phyloP scores from a whole-genome alignment of 2,113 vertebrate species.

The Melanerpes aurifrons region DNA sequence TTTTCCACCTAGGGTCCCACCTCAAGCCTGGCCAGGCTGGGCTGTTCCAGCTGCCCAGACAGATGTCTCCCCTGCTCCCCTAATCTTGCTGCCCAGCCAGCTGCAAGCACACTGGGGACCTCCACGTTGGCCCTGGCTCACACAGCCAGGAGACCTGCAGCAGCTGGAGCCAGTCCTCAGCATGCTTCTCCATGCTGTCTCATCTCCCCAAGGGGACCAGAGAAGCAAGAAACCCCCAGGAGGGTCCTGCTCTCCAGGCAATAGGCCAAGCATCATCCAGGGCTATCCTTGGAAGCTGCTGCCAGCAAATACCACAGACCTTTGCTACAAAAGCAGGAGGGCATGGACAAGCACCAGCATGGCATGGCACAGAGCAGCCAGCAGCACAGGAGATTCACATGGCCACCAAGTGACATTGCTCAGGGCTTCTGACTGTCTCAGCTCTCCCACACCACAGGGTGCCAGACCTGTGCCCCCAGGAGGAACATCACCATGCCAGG shows the following conservation, averaged over 20 bases:
- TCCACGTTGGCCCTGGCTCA: not conserved
- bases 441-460: not conserved
- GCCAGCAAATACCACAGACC: not conserved
- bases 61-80: not conserved
- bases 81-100: not conserved
- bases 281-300: not conserved
- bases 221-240: fast-evolving
- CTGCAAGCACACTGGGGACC: not conserved
- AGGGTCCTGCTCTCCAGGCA: not conserved
- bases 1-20: not conserved
- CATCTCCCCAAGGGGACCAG: fast-evolving
- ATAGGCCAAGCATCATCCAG: not conserved
- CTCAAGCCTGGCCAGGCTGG: not conserved
- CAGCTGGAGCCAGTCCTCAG: not conserved
- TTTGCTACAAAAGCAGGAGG: not conserved
- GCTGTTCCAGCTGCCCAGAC: not conserved
- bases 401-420: not conserved
- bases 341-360: fast-evolving
- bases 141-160: not conserved
- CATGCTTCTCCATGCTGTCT: not conserved
- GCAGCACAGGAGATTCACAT: no score
- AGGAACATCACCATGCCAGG: not conserved
- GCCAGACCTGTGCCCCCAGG: not conserved
- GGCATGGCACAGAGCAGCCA: not conserved
- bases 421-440: not conserved